Conservation (phyloP, 2,888 invertebrate species). For the Aleiodes testaceus region DNA sequence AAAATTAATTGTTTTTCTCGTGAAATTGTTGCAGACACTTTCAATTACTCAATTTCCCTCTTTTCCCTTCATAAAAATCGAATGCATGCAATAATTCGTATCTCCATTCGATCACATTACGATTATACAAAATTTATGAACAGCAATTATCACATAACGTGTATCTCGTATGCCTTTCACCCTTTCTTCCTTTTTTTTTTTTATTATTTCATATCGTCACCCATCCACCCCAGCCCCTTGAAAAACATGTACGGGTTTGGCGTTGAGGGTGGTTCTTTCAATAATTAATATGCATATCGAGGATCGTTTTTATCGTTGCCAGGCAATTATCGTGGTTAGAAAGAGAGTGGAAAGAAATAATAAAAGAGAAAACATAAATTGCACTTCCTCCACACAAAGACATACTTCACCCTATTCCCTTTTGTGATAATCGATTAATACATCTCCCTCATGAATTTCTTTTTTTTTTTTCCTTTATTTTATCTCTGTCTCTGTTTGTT, state of each 20-base stretch:
- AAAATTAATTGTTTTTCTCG: no score
- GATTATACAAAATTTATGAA: conserved; percentile 46
- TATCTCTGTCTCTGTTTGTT: not conserved
- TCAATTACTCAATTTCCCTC: no score
- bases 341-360: not conserved
- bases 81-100: conserved; percentile 62
- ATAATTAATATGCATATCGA: conserved; percentile 48
- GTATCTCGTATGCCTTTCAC: conserved; percentile 46
- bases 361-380: conserved; percentile 57
- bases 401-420: not conserved
- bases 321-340: conserved; percentile 59
- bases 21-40: no score
- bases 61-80: no score
- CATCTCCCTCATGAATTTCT: conserved; percentile 36
- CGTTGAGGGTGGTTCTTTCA: conserved; percentile 41
- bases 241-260: conserved; percentile 8
- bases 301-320: conserved; percentile 61
- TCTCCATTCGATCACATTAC: conserved; percentile 58
- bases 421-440: conserved; percentile 40
- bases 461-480: conserved; percentile 13
- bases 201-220: conserved; percentile 10
- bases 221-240: conserved; percentile 6
- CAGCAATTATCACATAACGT: conserved; percentile 51
- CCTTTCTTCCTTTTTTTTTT: conserved; percentile 35
- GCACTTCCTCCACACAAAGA: not conserved